Percentiles rank a stretch among this genome's conserved stretches.
Evolutionary conservation across 2,113 vertebrate genomes (phyloP).

Genomic region (Tychaedon coryphoeus): DNA sequence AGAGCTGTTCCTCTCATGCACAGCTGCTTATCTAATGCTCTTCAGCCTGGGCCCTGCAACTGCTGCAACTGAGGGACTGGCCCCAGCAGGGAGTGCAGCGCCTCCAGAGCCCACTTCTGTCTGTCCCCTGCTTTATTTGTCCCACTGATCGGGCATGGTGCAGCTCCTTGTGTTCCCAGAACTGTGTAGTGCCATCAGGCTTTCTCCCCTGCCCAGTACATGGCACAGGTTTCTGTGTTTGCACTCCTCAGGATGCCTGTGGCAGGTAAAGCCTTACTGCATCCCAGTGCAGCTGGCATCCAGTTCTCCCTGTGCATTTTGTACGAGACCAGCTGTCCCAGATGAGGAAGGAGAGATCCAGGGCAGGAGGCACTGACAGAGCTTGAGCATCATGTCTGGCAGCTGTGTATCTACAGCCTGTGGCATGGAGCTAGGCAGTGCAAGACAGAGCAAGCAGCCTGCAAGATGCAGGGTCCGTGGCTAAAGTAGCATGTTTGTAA

Average conservation of each 20-base stretch:
- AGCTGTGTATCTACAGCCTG: neutral
- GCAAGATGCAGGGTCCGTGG: neutral
- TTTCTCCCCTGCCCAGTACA: neutral
- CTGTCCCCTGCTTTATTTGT: neutral
- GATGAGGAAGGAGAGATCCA: neutral
- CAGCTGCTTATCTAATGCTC: slow-evolving; percentile 42
- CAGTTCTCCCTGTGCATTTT: neutral
- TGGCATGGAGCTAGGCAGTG: neutral
- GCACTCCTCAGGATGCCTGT: neutral
- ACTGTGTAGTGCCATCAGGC: neutral
- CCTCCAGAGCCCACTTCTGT: neutral
- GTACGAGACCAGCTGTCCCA: neutral
- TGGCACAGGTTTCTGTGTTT: neutral
- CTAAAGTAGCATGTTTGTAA: neutral
- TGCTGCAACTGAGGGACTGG: neutral
- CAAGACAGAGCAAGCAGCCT: neutral
- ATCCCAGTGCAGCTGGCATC: neutral
- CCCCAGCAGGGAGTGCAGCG: fast-evolving
- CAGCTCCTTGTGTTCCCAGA: neutral
- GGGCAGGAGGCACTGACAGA: neutral
- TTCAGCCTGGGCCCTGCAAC: fast-evolving
- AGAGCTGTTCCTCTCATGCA: slow-evolving; percentile 28
- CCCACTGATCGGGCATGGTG: neutral
- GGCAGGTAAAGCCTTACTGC: neutral
- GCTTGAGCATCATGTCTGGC: neutral